Evolutionary conservation across 1,140 invertebrate genomes (phyloP), one percentile per base, ranked within the genome.

Genomic region (Anagrus nilaparvatae): DNA sequence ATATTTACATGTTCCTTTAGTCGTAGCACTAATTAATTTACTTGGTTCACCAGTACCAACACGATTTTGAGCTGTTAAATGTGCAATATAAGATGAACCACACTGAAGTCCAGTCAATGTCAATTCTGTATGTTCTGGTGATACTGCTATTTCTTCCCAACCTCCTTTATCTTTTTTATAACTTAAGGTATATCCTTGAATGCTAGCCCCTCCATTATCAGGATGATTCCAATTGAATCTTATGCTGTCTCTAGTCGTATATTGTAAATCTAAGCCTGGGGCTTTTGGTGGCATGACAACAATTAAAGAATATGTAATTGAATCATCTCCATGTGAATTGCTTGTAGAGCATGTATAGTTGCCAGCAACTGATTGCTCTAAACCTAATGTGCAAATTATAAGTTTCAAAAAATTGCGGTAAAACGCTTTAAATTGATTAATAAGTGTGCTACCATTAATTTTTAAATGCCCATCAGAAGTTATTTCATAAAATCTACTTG

Each of bases 281-380:
- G 74, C 60, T 39, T 67, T 61, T 0, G 84, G 83, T 34, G 78
- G 74, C 46, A 77, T 69, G 43, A 84, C 70, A 8, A 85, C 81
- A 40, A 77, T 73, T 40, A 93, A 59, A 17, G 78, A 74, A 65
- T 87, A 88, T 6, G 75, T 76, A 34, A 87, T 81, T 44, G 78
- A 77, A 61, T 90, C 87, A 50, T 78, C 76, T 2, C 87, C 87
- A 63, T 84, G 85, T 29, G 81, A 69, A 65, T 92, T 91, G 46
- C 78, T 78, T 2, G 82, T 84, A 13, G 75, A 73, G 56, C 89
- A 93, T 20, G 86, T 78, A 61, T 88, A 91, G 69, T 91, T 88
- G 40, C 87, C 87, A 23, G 79, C 74, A 21, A 81, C 55, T 14
- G 71, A 74, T 28, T 72, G 66, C 48, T 79, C 79, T 14, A 79